phyloP scores from a whole-genome alignment of 2,113 vertebrate genomes.

The Edolisoma coerulescens region DNA sequence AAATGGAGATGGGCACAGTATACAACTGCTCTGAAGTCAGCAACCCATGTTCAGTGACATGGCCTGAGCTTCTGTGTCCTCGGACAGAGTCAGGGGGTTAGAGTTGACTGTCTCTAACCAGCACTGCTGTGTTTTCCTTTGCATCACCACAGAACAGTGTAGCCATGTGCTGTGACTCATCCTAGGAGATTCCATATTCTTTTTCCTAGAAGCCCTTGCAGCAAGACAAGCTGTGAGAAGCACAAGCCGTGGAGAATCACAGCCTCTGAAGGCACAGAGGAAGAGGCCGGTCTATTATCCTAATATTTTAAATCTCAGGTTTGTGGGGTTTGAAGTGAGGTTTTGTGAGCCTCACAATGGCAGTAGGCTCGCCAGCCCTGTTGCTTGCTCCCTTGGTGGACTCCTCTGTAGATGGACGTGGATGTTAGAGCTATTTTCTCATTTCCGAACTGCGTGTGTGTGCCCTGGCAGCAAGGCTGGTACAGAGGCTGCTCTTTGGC shows the following conservation, averaged over 20 bases:
- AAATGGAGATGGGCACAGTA: neutral
- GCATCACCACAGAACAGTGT: neutral
- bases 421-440: neutral
- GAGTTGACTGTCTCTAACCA: neutral
- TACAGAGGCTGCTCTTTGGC: neutral
- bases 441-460: neutral
- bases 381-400: neutral
- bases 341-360: neutral
- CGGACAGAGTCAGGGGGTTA: neutral
- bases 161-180: rapidly evolving
- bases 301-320: neutral
- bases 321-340: neutral
- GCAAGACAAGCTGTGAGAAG: neutral
- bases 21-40: neutral
- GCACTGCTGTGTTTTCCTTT: neutral
- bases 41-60: neutral
- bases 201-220: neutral
- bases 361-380: neutral
- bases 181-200: neutral
- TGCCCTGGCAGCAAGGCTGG: neutral
- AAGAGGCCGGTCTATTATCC: neutral
- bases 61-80: neutral
- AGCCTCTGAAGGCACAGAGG: neutral
- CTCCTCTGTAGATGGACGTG: neutral
- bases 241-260: neutral